phyloP scores from a whole-genome alignment of 2,888 invertebrate species.

The Tridacna gigas region DNA sequence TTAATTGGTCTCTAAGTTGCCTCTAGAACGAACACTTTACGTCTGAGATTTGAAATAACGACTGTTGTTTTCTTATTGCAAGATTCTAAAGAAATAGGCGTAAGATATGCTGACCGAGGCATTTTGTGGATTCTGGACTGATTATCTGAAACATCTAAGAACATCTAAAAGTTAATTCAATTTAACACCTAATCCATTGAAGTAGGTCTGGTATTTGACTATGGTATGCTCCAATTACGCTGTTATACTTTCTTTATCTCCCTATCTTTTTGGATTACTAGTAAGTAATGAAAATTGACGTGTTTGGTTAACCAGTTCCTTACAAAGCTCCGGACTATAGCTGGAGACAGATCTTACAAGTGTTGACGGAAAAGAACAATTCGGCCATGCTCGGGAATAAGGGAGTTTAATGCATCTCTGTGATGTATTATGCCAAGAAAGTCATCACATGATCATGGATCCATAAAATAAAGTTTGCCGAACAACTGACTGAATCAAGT shows the following conservation, averaged over 20 bases:
- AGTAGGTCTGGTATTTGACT: constrained; percentile 42
- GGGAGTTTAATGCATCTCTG: too few species aligned
- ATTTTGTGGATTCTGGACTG: constrained; percentile 1
- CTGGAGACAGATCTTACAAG: too few species aligned
- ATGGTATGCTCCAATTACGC: constrained; percentile 7
- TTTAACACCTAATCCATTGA: constrained; percentile 49
- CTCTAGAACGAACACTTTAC: too few species aligned
- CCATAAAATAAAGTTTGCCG: too few species aligned
- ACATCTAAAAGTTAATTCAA: constrained; percentile 45
- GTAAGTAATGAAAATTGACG: not conserved
- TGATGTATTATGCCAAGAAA: too few species aligned
- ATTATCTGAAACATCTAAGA: not conserved
- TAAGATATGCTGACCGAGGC: constrained; percentile 18
- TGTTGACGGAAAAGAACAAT: too few species aligned
- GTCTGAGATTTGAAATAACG: too few species aligned
- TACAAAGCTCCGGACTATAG: not conserved
- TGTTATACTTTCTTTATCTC: not conserved
- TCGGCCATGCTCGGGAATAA: too few species aligned
- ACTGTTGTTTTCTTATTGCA: not conserved
- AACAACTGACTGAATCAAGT: too few species aligned
- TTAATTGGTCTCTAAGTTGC: too few species aligned
- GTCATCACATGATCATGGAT: too few species aligned
- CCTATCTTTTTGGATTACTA: not conserved
- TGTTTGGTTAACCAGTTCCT: not conserved
- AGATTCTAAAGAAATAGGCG: not conserved